Conservation (phyloP, 2,113 vertebrate species). For the Mustelus asterias region DNA sequence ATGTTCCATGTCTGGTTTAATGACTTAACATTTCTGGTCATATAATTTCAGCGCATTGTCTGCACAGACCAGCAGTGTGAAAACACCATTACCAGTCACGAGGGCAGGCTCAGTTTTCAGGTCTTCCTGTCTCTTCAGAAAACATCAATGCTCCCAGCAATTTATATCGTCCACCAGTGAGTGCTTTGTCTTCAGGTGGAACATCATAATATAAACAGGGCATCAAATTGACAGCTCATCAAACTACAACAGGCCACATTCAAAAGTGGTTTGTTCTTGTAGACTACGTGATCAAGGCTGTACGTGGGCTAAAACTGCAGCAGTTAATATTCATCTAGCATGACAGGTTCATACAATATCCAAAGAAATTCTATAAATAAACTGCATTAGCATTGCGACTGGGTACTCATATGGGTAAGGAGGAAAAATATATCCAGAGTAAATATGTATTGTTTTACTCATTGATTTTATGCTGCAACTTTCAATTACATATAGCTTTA, state of each 20-base stretch:
- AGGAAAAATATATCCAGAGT: background rate
- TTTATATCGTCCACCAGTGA: background rate
- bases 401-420: background rate
- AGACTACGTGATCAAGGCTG: background rate
- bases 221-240: background rate
- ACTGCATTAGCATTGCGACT: background rate
- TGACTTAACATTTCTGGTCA: background rate
- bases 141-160: background rate
- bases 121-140: background rate
- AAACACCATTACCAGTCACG: background rate
- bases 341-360: slow-evolving; percentile 6
- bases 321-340: background rate
- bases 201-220: background rate
- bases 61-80: background rate
- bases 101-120: background rate
- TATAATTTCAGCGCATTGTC: background rate
- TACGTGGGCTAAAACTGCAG: background rate
- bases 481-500: background rate
- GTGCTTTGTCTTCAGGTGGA: background rate
- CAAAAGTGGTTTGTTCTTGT: background rate
- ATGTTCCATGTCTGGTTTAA: background rate
- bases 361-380: slow-evolving; percentile 13
- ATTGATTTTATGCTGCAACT: background rate
- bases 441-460: background rate
- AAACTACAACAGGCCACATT: background rate